A percentile compares a stretch with the other conserved stretches of the same genome.
Conservation (phyloP, 2,888 invertebrate species). For the Agrochola circellaris region DNA sequence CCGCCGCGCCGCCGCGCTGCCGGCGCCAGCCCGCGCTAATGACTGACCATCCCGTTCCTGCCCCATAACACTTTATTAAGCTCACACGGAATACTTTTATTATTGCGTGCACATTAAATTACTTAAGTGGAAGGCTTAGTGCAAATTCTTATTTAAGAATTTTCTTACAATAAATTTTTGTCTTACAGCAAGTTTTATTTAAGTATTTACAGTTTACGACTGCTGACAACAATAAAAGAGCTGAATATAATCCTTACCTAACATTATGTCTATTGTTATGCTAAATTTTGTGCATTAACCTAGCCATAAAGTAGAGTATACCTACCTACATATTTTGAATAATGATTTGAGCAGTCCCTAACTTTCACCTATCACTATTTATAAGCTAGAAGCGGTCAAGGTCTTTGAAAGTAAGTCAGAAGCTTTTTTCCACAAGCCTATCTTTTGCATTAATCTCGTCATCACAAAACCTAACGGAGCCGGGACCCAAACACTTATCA, state of each 20-base stretch:
- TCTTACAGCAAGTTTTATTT: background rate
- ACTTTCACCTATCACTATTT: constrained; percentile 59
- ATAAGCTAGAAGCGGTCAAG: constrained; percentile 57
- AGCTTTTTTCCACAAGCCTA: constrained; percentile 33
- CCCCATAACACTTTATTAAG: constrained; percentile 71
- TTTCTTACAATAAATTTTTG: constrained; percentile 16
- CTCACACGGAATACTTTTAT: constrained; percentile 56
- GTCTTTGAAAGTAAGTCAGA: constrained; percentile 62
- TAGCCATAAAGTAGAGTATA: background rate
- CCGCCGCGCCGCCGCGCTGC: constrained; percentile 46
- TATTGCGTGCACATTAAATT: constrained; percentile 51
- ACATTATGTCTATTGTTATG: background rate
- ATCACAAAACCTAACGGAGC: constrained; percentile 56
- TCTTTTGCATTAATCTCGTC: constrained; percentile 41
- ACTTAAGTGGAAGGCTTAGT: constrained; percentile 32
- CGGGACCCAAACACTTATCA: constrained; percentile 28
- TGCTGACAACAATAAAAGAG: background rate
- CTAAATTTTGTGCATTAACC: background rate
- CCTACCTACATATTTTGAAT: background rate
- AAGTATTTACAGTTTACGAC: background rate
- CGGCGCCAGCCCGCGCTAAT: constrained; percentile 73
- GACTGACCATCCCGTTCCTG: constrained; percentile 71
- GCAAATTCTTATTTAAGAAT: constrained; percentile 35
- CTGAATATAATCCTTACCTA: background rate
- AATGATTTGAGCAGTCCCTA: constrained; percentile 39